These are phyloP conservation scores for Acestrorhynchus altus DNA, from an alignment of 2,797 vertebrate genomes.

Conservation along the genomic window DNA sequence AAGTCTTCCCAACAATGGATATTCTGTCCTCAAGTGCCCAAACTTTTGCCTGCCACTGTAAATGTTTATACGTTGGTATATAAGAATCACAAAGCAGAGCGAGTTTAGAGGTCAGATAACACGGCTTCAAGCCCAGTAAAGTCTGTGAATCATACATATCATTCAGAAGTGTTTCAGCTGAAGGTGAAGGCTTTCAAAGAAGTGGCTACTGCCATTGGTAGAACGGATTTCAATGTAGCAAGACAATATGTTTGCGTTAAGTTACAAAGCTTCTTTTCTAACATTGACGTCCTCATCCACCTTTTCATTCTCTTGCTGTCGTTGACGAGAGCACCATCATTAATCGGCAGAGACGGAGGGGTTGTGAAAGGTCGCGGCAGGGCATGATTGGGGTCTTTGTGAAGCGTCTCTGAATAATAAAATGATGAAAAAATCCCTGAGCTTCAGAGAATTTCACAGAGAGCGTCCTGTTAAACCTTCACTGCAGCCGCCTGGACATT, in stretches of 20 bases:
- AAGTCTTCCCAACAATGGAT: no score
- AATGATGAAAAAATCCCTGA: slow-evolving; percentile 78
- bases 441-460: slow-evolving; percentile 62
- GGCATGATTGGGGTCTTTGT: slow-evolving; percentile 13
- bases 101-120: slow-evolving; percentile 7
- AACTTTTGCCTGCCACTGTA: not conserved
- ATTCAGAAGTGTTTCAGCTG: slow-evolving; percentile 12
- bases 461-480: not conserved
- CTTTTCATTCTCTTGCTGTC: slow-evolving; percentile 14
- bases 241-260: not conserved
- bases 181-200: slow-evolving; percentile 15
- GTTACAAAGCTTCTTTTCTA: not conserved
- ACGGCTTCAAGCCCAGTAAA: slow-evolving; percentile 1
- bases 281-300: not conserved
- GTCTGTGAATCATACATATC: not conserved
- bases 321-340: not conserved
- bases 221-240: not conserved
- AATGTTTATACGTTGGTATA: no score
- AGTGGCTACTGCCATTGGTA: not conserved
- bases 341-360: slow-evolving; percentile 5
- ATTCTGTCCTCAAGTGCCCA: not conserved
- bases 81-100: slow-evolving; percentile 7
- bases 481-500: not conserved
- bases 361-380: not conserved
- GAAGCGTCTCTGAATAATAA: slow-evolving; percentile 50